Base-by-base conservation (phyloP, 2,113 vertebrate species). In the Nipponia nippon region DNA sequence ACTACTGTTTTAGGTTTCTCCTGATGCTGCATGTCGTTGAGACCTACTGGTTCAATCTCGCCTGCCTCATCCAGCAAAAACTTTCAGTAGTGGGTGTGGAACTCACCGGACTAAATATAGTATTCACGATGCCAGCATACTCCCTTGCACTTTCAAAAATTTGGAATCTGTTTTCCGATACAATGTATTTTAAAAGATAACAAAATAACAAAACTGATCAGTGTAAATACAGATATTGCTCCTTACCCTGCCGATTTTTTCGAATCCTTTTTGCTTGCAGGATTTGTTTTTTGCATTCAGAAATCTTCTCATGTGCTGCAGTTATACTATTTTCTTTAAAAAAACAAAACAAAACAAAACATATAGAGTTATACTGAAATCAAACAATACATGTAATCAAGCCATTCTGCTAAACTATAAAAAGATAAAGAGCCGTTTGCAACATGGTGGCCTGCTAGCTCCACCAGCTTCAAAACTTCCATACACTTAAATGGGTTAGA, bases 261-360 rank as follows among this genome's bases (percentile, higher is more conserved):
- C 99, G 97, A 98, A 99, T 99, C 97, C 99, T 98, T 97, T 99
- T 99, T 89, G 99, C 99, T 96, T 99, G 99, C 97, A 98, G 98
- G 93, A 99, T 99, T 96, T 99, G 99, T 93, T 99, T 99, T 98
- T 99, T 99, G 97, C 99, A 99, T 93, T 99, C 99, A 72, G 99
- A 96, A 87, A 99, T 99, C 98, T 99, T 99, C 76, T 99, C 99
- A 69, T 99, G 99, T 36, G 99, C 99, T 93, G 99, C 99, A 52
- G 98, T 98, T 93, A 99, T 99, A 89, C 98, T 99, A 69, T 99
- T 98, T 97, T 99, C 99, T 99, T 96, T 10, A 75, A 13, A 36
- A 65, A 84, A n/a, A n/a, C n/a, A n/a, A 55, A 18, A 49, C 3
- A 89, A 36, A 49, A 76, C 55, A 84, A 22, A 2, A 21, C 1